Base-by-base conservation (phyloP, 1,140 invertebrate species). In the Globodera rostochiensis region DNA sequence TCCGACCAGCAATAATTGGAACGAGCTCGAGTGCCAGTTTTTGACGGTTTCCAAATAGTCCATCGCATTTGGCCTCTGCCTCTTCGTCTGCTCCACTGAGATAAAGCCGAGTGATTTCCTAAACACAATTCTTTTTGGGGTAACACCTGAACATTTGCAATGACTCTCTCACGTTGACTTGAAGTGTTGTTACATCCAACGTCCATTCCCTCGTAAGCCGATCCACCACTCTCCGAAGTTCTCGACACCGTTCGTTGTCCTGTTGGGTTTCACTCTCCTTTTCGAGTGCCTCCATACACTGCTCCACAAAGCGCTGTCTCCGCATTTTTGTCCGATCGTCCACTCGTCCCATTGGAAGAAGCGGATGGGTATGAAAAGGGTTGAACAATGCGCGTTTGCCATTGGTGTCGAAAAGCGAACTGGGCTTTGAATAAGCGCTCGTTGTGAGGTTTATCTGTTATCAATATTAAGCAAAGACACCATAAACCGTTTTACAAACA, bases 321-420 rank as follows among this genome's bases (percentile, higher is more conserved):
- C 71, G 70, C 8, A 25, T 49, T 78, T 75, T 77, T 9, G 74
- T 64, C n/a, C 71, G 25, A 36, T 84, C 86, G 66, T 81, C 79
- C 5, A 87, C 86, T 47, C 85, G 69, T 21, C 53, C 77, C 49
- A 85, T 36, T 2, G 85, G 84, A 6, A 85, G 76, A 7, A 85
- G 53, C 13, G 84, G 84, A 71, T 85, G 85, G 5, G 84, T 81
- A 66, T 85, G 81, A 15, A 85, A 74, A 5, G 83, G 46, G 36
- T 73, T 83, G 73, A 85, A 85, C 45, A 85, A 74, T 15, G 84
- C 83, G n/a, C 84, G 67, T 21, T 77, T 69, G 36, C 83, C 83
- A 25, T 76, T 50, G 19, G 46, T n/a, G 66, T 85, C 85, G 60
- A 87, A 87, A 8, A 85, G 25, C 4, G 25, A 13, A 21, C 81